Conservation (phyloP, 1,140 invertebrate genomes). For the Meteorus sp. region DNA sequence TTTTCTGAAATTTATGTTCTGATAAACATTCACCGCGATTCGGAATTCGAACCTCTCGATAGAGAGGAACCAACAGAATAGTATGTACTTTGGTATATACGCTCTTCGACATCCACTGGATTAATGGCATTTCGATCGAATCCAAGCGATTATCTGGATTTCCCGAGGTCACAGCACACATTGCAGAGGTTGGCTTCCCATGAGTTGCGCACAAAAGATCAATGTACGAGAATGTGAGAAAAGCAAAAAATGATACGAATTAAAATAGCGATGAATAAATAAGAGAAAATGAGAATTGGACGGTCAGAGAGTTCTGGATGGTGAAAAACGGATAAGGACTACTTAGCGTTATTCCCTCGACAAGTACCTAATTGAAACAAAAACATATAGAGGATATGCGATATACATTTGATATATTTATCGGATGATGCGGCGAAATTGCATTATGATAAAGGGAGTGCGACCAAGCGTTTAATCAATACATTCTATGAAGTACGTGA, state of each 20-base stretch:
- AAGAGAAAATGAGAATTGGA: too few species aligned
- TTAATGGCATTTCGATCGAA: constrained; percentile 27
- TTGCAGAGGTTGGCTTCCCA: too few species aligned
- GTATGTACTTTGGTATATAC: too few species aligned
- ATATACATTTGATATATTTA: neutral
- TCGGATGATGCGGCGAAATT: neutral
- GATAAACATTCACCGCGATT: constrained; percentile 20
- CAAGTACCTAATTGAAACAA: too few species aligned
- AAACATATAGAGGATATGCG: too few species aligned
- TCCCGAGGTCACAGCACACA: constrained; percentile 24
- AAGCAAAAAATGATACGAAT: neutral
- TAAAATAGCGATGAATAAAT: too few species aligned
- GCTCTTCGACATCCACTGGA: constrained; percentile 14
- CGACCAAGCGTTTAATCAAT: constrained; percentile 26
- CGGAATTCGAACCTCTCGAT: neutral
- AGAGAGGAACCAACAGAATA: neutral
- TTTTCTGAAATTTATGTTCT: constrained; percentile 15
- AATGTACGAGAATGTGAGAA: neutral
- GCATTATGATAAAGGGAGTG: too few species aligned
- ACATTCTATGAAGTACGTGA: too few species aligned
- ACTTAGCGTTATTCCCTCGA: too few species aligned
- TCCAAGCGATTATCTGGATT: constrained; percentile 25
- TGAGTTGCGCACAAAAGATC: neutral
- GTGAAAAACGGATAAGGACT: too few species aligned
- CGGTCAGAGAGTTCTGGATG: too few species aligned